Percentiles rank a stretch among this genome's conserved stretches.
Conservation (phyloP, 2,888 invertebrate species). For the Heliconius hortense region DNA sequence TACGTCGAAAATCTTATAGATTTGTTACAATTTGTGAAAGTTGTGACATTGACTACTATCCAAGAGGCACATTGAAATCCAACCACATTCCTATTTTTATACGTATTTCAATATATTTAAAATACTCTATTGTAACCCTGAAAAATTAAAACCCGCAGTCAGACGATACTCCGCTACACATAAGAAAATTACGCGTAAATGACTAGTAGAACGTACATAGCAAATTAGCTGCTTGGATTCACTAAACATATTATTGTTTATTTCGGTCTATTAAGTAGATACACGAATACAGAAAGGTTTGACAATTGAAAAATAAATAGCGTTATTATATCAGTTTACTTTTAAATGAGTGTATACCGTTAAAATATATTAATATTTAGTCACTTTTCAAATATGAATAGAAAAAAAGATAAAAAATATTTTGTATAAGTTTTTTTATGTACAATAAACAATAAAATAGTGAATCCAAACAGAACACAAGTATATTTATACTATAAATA, state of each 20-base stretch:
- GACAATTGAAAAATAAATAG: background rate
- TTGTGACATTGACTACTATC: background rate
- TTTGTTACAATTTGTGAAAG: background rate
- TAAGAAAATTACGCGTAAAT: conserved; percentile 45
- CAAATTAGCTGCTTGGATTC: conserved; percentile 28
- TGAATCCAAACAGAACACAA: conserved; percentile 31
- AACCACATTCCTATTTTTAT: background rate
- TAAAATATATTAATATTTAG: too few species aligned
- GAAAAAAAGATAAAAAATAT: background rate
- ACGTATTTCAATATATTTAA: background rate
- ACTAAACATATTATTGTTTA: conserved; percentile 5
- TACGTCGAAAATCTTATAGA: too few species aligned
- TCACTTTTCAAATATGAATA: background rate
- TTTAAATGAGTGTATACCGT: background rate
- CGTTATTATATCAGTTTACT: too few species aligned
- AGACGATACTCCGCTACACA: conserved; percentile 8
- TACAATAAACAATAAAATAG: background rate
- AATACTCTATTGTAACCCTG: background rate
- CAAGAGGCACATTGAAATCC: background rate
- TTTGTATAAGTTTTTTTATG: background rate
- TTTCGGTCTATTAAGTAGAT: background rate
- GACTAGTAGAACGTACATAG: conserved; percentile 46
- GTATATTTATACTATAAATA: conserved; percentile 21
- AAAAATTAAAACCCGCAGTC: conserved; percentile 9
- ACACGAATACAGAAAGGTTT: background rate